Conservation (phyloP, 2,888 invertebrate genomes). For the Scaeva pyrastri region DNA sequence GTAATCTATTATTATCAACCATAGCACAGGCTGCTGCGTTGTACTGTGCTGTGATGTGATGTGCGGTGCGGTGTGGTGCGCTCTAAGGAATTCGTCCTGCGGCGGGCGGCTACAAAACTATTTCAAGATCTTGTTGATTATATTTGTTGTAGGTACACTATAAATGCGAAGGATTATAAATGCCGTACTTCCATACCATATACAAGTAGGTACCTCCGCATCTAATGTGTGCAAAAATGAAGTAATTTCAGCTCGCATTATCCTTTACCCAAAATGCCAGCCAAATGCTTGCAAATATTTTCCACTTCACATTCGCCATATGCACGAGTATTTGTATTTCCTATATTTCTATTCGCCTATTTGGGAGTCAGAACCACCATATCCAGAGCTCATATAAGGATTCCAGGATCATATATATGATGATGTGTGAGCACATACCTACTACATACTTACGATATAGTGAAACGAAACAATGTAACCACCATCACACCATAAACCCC, state of each 20-base stretch:
- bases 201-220: not conserved
- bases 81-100: slow-evolving; percentile 50
- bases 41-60: not conserved
- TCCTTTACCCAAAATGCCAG: slow-evolving; percentile 51
- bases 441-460: slow-evolving; percentile 8
- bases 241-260: slow-evolving; percentile 71
- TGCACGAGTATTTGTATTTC: not conserved
- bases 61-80: not conserved
- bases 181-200: not conserved
- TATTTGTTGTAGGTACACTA: no score
- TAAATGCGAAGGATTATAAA: slow-evolving; percentile 36
- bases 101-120: slow-evolving; percentile 61
- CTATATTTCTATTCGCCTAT: not conserved
- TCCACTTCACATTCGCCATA: slow-evolving; percentile 36
- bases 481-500: slow-evolving; percentile 57
- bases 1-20: slow-evolving; percentile 58
- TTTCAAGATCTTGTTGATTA: slow-evolving; percentile 65
- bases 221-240: slow-evolving; percentile 55
- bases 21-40: slow-evolving; percentile 11
- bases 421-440: slow-evolving; percentile 1
- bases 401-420: slow-evolving; percentile 13
- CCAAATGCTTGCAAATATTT: slow-evolving; percentile 70
- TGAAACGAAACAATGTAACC: slow-evolving; percentile 69
- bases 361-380: no score
- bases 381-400: not conserved